phyloP scores from a whole-genome alignment of 2,113 vertebrate species.

The Sebastes schlegelii region DNA sequence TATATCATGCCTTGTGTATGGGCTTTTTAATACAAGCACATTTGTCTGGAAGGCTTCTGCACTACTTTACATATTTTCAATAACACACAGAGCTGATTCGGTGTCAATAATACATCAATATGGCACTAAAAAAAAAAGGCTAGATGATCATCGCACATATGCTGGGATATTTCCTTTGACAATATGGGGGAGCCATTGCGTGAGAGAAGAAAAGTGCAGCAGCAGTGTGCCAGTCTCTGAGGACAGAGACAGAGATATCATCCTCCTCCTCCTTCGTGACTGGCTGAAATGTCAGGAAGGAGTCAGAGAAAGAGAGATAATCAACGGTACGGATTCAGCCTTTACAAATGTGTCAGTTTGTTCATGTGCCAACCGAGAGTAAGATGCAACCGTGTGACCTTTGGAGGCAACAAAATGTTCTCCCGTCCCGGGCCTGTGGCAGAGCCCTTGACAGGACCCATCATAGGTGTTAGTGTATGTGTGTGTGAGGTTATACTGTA shows the following conservation, averaged over 20 bases:
- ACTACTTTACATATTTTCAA: slow-evolving; percentile 38
- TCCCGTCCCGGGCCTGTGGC: slow-evolving; percentile 55
- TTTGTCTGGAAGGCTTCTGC: slow-evolving; percentile 26
- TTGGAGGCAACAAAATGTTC: slow-evolving; percentile 74
- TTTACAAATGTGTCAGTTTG: slow-evolving; percentile 75
- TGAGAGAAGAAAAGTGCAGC: slow-evolving; percentile 18
- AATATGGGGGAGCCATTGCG: slow-evolving; percentile 7
- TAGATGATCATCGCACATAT: background rate
- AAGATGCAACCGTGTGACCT: slow-evolving; percentile 75
- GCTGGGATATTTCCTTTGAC: slow-evolving; percentile 20
- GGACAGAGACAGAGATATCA: slow-evolving; percentile 62
- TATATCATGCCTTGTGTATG: slow-evolving; percentile 23
- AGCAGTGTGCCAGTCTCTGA: slow-evolving; percentile 41
- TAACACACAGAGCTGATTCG: slow-evolving; percentile 19
- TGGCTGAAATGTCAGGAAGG: slow-evolving; percentile 79
- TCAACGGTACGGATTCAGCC: slow-evolving; percentile 67
- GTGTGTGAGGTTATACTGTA: slow-evolving; percentile 29
- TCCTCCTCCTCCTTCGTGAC: slow-evolving; percentile 59
- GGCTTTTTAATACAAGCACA: slow-evolving; percentile 33
- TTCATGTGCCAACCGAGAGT: slow-evolving; percentile 62
- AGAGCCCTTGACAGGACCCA: slow-evolving; percentile 50
- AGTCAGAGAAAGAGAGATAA: slow-evolving; percentile 74
- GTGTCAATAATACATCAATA: slow-evolving; percentile 46
- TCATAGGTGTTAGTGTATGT: slow-evolving; percentile 46
- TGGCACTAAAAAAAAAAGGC: background rate